Base-by-base conservation (phyloP, 2,888 invertebrate species). In the Muscina levida region DNA sequence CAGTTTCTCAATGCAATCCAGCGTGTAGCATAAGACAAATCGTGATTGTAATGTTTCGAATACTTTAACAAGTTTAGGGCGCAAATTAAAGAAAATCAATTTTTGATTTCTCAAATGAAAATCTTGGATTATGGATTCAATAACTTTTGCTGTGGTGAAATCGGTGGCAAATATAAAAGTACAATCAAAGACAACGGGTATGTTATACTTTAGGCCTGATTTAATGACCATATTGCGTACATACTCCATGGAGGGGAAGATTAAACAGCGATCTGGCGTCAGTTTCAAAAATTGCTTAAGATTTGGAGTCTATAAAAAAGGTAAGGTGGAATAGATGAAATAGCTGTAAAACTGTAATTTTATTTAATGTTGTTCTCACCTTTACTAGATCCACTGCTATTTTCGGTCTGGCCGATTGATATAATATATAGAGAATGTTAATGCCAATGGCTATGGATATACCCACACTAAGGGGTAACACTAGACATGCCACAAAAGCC, bases 211-310 rank as follows among this genome's bases (percentile, higher is more conserved):
- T n/a, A 92, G 91, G 81, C 95, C 95, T 86, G 94, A 94, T 90
- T 97, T 97, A 77, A 94, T 94, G 59, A 97, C 95, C 82, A 96
- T 92, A 87, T 95, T 95, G 82, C 96, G 92, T 80, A 97, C 95
- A 91, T 97, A 96, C 90, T 97, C 96, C 82, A 96, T 96, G 0
- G 97, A 96, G 17, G 97, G 97, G 91, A 97, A 97, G 88, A 97
- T 96, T 51, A 97, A 92, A 88, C 96, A 96, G 82, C 97, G 93
- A 90, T 97, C 96, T 10, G 97, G 97, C 26, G 96, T 96, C 81
- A 97, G 92, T 93, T 95, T 94, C 67, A 96, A 91, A 90, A 96
- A 96, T 86, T 95, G 94, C 46, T 93, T 92, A 76, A 95, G 95
- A 57, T 91, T 92, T 81, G 92, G 92, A 92, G 95, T 92, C 85